Evolutionary conservation across 2,888 invertebrate genomes (phyloP), one percentile per base, ranked within the genome.

Genomic region (Colletes collaris): DNA sequence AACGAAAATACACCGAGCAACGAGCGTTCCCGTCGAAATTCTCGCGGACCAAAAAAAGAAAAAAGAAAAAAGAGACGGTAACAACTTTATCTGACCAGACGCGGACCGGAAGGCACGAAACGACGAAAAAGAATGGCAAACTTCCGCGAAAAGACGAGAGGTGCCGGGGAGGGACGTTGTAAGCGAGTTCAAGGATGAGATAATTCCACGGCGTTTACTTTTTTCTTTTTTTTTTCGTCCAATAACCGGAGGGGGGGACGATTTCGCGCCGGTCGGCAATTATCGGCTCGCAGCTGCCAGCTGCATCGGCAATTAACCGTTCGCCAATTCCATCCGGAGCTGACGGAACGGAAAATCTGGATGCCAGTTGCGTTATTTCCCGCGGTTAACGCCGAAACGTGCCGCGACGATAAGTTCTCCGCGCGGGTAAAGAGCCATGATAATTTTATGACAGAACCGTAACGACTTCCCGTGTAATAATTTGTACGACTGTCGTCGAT

Each of bases 271-370:
- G 35, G 37, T 5, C 55, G 55, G 55, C 40, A 55, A 66, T 66
- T 52, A 65, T 65, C 64, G 52, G 27, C 27, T 46, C 27, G 46
- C 62, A 44, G 46, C 62, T 27, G 27, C 46, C 46, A 46, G 4
- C 19, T 35, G 27, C 62, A 46, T 62, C 46, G 62, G 13, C 46
- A 11, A 62, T 62, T 46, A 62, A 62, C 19, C 62, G 11, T 46
- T 27, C 46, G 46, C 46, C 62, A 3, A 46, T 27, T 46, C 11
- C 19, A 13, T 60, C 19, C 44, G 7, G 13, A 27, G 4, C 50
- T n/a, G 13, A 13, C n/a, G 27, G 13, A 11, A 46, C 46, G 46
- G 46, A 62, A n/a, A 62, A 46, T 62, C 62, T 7, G 27, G 13
- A 27, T 44, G 16, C n/a, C 6, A 10, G 19, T 60, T 10, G 60